Evolutionary conservation across 2,888 invertebrate genomes (phyloP).

Genomic region (Tenthredo livida): DNA sequence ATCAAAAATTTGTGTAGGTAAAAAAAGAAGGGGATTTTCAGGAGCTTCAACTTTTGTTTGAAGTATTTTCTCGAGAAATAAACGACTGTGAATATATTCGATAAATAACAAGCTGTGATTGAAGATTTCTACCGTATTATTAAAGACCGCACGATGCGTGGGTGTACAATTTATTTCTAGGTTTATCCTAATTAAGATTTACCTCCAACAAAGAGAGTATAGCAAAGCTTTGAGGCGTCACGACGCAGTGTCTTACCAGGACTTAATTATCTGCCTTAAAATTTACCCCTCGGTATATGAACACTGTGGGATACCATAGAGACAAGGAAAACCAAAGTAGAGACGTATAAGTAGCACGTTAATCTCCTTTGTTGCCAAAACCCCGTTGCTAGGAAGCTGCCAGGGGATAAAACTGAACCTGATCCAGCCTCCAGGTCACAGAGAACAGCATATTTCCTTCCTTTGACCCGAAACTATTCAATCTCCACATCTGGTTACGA

Average conservation of each 20-base stretch:
- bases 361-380: conserved; percentile 4
- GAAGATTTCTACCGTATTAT: neutral
- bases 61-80: neutral
- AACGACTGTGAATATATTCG: neutral
- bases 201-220: neutral
- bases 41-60: neutral
- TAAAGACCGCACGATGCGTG: neutral
- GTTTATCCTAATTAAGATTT: conserved; percentile 35
- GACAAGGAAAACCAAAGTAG: neutral
- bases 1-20: neutral
- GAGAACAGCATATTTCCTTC: neutral
- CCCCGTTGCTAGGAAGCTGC: neutral
- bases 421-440: neutral
- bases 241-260: conserved; percentile 16
- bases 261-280: conserved; percentile 25
- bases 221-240: neutral
- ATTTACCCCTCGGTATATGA: neutral
- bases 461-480: neutral
- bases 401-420: conserved; percentile 1
- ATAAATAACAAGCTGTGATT: neutral
- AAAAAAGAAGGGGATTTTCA: neutral
- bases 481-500: neutral
- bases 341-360: conserved; percentile 17
- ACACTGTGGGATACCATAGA: neutral
- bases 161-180: neutral